phyloP scores from a whole-genome alignment of 2,113 vertebrate genomes.

The Hoplias malabaricus region DNA sequence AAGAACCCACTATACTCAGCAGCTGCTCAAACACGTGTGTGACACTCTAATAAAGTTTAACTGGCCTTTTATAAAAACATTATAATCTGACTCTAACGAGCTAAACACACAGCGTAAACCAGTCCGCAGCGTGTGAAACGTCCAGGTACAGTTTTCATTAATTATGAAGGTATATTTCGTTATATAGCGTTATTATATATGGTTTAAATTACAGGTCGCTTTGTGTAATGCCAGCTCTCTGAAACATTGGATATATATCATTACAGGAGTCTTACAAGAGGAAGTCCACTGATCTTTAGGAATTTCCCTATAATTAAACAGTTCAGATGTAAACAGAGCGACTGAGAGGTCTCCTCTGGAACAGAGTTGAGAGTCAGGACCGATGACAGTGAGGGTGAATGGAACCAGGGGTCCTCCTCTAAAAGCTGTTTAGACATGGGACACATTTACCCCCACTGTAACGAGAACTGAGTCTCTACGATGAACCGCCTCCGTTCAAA shows the following conservation, averaged over 20 bases:
- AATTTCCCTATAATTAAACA: background rate
- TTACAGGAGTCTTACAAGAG: background rate
- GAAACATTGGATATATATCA: background rate
- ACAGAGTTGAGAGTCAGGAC: background rate
- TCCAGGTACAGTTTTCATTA: too few species aligned
- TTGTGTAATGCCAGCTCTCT: background rate
- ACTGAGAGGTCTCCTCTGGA: background rate
- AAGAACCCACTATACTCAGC: background rate
- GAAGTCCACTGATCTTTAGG: background rate
- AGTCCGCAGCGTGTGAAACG: too few species aligned
- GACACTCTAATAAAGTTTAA: background rate
- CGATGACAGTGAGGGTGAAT: background rate
- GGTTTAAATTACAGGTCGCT: too few species aligned
- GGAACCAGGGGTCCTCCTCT: too few species aligned
- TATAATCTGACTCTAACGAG: background rate
- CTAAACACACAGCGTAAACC: background rate
- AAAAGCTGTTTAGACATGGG: too few species aligned
- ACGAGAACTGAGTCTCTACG: background rate
- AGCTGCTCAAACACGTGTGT: background rate
- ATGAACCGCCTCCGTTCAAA: background rate
- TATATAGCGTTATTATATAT: too few species aligned
- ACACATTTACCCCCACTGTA: background rate
- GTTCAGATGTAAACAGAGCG: background rate
- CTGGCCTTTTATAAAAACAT: background rate
- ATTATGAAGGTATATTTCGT: too few species aligned